Evolutionary conservation across 2,797 vertebrate species (phyloP).

Genomic region (Pipistrellus kuhlii): DNA sequence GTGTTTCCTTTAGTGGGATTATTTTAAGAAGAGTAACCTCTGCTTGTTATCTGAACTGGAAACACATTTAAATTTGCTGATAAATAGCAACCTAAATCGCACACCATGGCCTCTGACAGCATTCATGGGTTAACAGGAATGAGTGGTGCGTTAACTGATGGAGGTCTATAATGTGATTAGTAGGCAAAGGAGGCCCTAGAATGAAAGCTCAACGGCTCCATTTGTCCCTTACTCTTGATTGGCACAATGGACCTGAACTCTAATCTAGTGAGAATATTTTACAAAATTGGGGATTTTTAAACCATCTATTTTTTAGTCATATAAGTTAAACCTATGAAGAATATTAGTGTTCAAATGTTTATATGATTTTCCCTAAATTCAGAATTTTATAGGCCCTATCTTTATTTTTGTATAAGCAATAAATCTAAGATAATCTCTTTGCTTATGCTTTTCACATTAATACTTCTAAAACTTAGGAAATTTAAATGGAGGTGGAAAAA

Average conservation of each 20-base stretch:
- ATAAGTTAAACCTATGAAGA: slow-evolving; percentile 2
- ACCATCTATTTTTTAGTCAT: background rate
- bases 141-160: slow-evolving; percentile 60
- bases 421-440: background rate
- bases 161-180: slow-evolving; percentile 61
- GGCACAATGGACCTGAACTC: slow-evolving; percentile 25
- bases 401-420: background rate
- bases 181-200: slow-evolving; percentile 53
- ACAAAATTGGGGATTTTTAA: background rate
- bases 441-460: background rate
- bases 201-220: slow-evolving; percentile 52
- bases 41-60: slow-evolving; percentile 52
- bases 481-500: background rate
- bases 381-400: background rate
- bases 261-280: slow-evolving; percentile 7
- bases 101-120: slow-evolving; percentile 46
- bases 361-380: background rate
- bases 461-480: background rate
- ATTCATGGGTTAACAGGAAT: slow-evolving; percentile 66
- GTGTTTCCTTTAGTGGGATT: slow-evolving; percentile 23
- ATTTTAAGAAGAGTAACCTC: slow-evolving; percentile 57
- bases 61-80: slow-evolving; percentile 58
- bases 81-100: slow-evolving; percentile 48
- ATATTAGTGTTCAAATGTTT: background rate
- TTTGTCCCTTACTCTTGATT: slow-evolving; percentile 55